Evolutionary conservation across 2,113 vertebrate genomes (phyloP).

Genomic region (Myocastor coypus): DNA sequence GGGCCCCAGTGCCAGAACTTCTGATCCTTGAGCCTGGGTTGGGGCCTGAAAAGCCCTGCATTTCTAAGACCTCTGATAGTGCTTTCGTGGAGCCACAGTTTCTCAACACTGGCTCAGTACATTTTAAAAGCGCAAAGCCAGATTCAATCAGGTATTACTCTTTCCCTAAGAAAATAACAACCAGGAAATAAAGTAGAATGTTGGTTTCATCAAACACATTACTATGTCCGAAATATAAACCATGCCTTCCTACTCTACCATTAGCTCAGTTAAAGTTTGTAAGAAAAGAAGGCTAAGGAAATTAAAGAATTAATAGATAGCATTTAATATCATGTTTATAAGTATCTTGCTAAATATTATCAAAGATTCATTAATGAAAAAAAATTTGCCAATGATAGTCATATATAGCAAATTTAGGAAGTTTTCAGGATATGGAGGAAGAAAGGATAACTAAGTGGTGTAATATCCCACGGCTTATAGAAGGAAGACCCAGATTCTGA

Average conservation of each 20-base stretch:
- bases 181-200: slow-evolving; percentile 13
- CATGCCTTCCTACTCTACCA: neutral
- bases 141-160: neutral
- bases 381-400: neutral
- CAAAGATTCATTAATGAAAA: neutral
- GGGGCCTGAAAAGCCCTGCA: neutral
- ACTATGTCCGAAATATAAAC: neutral
- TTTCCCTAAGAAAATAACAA: neutral
- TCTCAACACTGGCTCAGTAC: neutral
- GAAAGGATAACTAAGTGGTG: neutral
- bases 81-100: neutral
- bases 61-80: neutral
- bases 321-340: too few relatives aligned
- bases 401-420: neutral
- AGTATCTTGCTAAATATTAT: neutral
- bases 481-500: neutral
- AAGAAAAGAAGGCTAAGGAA: neutral
- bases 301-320: neutral
- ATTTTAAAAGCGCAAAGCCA: neutral
- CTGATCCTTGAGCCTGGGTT: neutral
- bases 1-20: neutral
- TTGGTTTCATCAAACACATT: neutral
- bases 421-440: neutral
- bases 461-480: neutral
- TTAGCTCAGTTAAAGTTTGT: slow-evolving; percentile 1